phyloP scores from a whole-genome alignment of 2,888 invertebrate species.

The Helleia helle region DNA sequence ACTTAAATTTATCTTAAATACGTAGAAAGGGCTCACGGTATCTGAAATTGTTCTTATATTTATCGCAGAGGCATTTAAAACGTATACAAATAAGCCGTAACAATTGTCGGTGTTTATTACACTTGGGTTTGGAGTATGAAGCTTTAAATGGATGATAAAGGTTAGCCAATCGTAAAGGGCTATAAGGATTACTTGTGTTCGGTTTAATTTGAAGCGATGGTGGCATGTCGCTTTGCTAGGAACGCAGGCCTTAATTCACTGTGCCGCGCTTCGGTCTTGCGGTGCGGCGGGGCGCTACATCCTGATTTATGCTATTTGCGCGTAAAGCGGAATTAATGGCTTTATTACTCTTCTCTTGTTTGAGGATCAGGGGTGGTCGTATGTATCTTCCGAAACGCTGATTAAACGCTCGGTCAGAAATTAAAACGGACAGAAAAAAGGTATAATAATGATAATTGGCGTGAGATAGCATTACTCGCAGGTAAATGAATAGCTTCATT shows the following conservation, averaged over 20 bases:
- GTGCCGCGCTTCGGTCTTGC: slow-evolving; percentile 43
- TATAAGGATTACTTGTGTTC: slow-evolving; percentile 24
- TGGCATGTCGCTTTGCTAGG: slow-evolving; percentile 28
- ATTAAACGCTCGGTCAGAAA: slow-evolving; percentile 4
- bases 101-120: too few relatives aligned
- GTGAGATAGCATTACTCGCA: neutral
- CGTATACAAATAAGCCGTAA: too few relatives aligned
- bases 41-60: too few relatives aligned
- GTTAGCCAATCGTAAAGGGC: slow-evolving; percentile 7
- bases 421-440: slow-evolving; percentile 4
- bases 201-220: slow-evolving; percentile 39
- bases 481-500: neutral
- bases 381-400: slow-evolving; percentile 12
- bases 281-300: slow-evolving; percentile 51
- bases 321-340: slow-evolving; percentile 71
- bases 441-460: neutral
- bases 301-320: slow-evolving; percentile 73
- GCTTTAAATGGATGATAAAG: slow-evolving; percentile 1
- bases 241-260: slow-evolving; percentile 20
- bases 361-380: slow-evolving; percentile 41
- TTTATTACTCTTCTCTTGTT: slow-evolving; percentile 67
- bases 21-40: too few relatives aligned
- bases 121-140: slow-evolving; percentile 2
- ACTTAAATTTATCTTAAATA: too few relatives aligned
- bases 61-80: too few relatives aligned